A percentile compares a stretch with the other conserved stretches of the same genome.
phyloP scores from a whole-genome alignment of 2,888 invertebrate genomes.

The Carterocephalus palaemon region DNA sequence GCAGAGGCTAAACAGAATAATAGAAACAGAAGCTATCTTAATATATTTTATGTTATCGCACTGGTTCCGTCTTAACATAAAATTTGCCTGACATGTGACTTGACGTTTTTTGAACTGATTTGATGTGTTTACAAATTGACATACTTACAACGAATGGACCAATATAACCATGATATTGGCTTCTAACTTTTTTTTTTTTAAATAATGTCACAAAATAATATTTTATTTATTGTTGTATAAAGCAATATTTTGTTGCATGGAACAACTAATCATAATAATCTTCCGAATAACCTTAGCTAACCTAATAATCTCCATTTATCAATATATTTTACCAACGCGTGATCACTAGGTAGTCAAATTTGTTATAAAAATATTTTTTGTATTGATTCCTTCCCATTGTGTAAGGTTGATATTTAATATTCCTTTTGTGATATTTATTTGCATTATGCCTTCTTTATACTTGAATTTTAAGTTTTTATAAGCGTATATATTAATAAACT shows the following conservation, averaged over 20 bases:
- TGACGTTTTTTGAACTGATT: no score
- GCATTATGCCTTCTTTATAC: constrained; percentile 20
- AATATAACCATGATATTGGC: no score
- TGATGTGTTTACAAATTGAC: no score
- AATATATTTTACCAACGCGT: neutral
- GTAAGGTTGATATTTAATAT: constrained; percentile 13
- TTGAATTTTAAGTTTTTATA: constrained; percentile 13
- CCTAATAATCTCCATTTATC: neutral
- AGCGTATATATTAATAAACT: neutral
- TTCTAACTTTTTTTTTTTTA: no score
- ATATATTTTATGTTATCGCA: no score
- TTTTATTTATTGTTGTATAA: no score
- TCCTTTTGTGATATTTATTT: constrained; percentile 25
- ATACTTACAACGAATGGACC: no score
- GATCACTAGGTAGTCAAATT: constrained; percentile 18
- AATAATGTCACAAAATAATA: no score
- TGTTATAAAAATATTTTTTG: constrained; percentile 12
- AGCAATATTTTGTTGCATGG: no score
- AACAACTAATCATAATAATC: constrained; percentile 3
- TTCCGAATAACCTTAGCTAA: neutral
- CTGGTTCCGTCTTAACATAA: no score
- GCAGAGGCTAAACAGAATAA: constrained; percentile 9
- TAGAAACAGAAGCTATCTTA: no score
- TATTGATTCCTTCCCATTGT: constrained; percentile 15
- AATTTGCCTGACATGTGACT: no score